Evolutionary conservation across 2,797 vertebrate genomes (phyloP), one percentile per base, ranked within the genome.

Genomic region (Ptychadena robeensis): DNA sequence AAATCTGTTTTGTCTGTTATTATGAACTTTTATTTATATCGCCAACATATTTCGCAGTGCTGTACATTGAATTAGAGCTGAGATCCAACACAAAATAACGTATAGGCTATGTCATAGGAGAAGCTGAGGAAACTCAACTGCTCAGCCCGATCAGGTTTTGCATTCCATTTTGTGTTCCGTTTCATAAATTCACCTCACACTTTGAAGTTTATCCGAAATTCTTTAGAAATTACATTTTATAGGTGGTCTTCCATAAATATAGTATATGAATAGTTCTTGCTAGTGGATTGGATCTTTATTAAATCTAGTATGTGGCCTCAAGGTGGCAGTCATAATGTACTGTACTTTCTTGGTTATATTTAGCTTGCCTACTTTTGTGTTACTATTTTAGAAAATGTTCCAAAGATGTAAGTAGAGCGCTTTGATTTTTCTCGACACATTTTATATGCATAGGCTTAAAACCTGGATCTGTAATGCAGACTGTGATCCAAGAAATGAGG

Each of bases 251-350:
- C 15, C 28, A 40, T 40, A 14, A 37, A 35, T 73, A n/a, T 4
- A 25, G 15, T n/a, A n/a, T n/a, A n/a, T n/a, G n/a, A n/a, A n/a
- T n/a, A n/a, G n/a, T n/a, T n/a, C n/a, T n/a, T n/a, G n/a, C n/a
- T n/a, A n/a, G n/a, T n/a, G n/a, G n/a, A n/a, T n/a, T n/a, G n/a
- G n/a, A n/a, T n/a, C n/a, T n/a, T n/a, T n/a, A n/a, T n/a, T n/a
- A 15, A 74, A 38, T 38, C 34, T 68, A 53, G 14, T 22, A 4
- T 44, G 14, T 72, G 28, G 28, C 71, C 79, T 65, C 79, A 48
- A 40, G 79, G 69, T 72, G 79, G 79, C 48, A 68, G 65, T 40
- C 18, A 27, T 44, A 57, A n/a, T 64, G 71, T 64, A 35, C 61
- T 31, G 28, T 65, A 9, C 18, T 35, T 35, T 59, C 22, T 31